These are phyloP conservation scores for Hirundichthys speculiger DNA, from an alignment of 2,113 vertebrate species.

Conservation along the genomic window DNA sequence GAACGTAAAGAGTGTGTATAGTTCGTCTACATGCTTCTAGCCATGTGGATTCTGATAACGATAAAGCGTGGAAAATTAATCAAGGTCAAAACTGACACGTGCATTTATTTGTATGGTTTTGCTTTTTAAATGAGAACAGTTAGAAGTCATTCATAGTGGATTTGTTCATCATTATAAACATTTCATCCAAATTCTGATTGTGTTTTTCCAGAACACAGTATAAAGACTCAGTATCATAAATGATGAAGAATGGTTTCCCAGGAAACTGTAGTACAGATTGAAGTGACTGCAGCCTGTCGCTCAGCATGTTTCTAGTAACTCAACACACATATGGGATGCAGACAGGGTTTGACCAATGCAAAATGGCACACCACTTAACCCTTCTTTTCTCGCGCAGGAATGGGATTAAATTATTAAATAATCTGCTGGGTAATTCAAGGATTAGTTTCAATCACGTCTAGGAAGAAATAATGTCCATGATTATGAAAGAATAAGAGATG, in stretches of 20 bases:
- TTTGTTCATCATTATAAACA: conserved; percentile 1
- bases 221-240: conserved; percentile 12
- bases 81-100: no score
- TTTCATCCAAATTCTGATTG: neutral
- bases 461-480: no score
- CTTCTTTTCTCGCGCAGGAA: conserved; percentile 1
- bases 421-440: conserved; percentile 5
- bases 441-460: neutral
- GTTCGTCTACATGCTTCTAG: no score
- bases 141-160: no score
- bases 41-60: no score
- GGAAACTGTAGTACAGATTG: conserved; percentile 33
- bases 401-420: conserved; percentile 17
- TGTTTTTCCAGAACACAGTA: neutral
- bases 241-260: conserved; percentile 35
- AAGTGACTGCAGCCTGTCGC: conserved; percentile 15
- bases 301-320: conserved; percentile 33
- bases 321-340: conserved; percentile 7
- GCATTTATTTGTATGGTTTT: no score
- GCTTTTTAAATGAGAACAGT: no score
- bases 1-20: no score
- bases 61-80: no score
- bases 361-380: conserved; percentile 8
- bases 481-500: no score
- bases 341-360: conserved; percentile 21